Evolutionary conservation across 1,140 invertebrate species (phyloP).

Genomic region (Hyphantria cunea): DNA sequence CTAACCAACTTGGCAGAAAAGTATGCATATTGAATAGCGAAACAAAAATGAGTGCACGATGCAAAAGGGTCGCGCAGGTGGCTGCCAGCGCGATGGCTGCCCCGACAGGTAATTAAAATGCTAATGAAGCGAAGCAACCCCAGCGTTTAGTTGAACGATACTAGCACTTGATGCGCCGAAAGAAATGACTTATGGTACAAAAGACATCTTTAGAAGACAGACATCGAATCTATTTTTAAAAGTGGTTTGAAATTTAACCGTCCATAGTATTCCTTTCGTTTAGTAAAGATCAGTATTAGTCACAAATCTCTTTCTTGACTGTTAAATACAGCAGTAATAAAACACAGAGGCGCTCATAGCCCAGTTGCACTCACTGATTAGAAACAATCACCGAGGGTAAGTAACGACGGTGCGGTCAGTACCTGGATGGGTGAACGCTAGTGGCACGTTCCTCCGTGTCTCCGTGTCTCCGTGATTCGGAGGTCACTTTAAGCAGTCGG

Average conservation of each 20-base stretch:
- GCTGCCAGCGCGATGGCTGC: conserved; percentile 33
- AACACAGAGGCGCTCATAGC: no score
- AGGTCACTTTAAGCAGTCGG: no score
- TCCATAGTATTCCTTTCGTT: not conserved
- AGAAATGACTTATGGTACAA: not conserved
- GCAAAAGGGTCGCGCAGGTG: conserved; percentile 36
- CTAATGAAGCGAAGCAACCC: conserved; percentile 45
- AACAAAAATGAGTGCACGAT: conserved; percentile 31
- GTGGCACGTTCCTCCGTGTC: no score
- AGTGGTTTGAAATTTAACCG: no score
- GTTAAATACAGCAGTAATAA: no score
- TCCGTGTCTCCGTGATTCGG: no score
- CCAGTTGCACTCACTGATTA: no score
- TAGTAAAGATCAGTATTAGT: not conserved
- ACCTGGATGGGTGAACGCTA: no score
- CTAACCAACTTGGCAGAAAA: conserved; percentile 27
- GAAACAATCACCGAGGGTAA: no score
- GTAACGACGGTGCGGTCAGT: no score
- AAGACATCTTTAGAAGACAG: not conserved
- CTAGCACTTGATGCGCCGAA: conserved; percentile 6
- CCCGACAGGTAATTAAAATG: conserved; percentile 60
- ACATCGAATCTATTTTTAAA: not conserved
- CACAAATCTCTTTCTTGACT: no score
- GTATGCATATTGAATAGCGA: conserved; percentile 42
- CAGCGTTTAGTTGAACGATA: conserved; percentile 12